These are phyloP conservation scores for Synaphobranchus kaupii DNA, from an alignment of 2,797 vertebrate species.

Conservation along the genomic window DNA sequence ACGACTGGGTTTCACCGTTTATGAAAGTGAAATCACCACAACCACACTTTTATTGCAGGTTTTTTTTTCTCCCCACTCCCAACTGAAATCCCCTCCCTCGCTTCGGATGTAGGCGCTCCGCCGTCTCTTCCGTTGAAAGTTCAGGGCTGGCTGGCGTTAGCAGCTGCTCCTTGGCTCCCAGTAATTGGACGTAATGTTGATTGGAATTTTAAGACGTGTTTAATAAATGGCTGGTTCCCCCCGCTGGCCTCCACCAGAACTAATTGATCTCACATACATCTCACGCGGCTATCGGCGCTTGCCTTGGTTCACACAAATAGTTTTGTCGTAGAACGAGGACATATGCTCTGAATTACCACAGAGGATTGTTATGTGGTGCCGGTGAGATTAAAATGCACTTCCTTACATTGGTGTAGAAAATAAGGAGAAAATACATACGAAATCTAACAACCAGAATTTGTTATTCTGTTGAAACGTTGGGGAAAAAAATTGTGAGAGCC, in stretches of 20 bases:
- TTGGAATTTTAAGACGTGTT: constrained; percentile 59
- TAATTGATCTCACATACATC: constrained; percentile 69
- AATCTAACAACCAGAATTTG: not conserved
- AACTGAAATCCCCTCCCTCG: not conserved
- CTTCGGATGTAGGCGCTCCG: constrained; percentile 4
- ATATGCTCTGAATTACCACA: constrained; percentile 80
- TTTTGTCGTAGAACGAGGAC: constrained; percentile 65
- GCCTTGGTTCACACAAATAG: constrained; percentile 78
- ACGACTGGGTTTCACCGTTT: not conserved
- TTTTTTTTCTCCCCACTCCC: not conserved
- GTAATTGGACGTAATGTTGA: constrained; percentile 55
- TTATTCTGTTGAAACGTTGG: not conserved
- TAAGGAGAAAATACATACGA: not conserved
- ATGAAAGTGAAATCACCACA: constrained; percentile 6
- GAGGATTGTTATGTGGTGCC: constrained; percentile 43
- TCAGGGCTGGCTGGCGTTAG: constrained; percentile 39
- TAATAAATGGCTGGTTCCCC: constrained; percentile 49
- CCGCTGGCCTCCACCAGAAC: constrained; percentile 36
- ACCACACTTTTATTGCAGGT: not conserved
- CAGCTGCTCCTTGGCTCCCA: constrained; percentile 49
- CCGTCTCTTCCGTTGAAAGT: constrained; percentile 5
- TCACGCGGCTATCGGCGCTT: constrained; percentile 61
- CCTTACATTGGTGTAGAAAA: not conserved
- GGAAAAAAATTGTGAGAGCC: not conserved
- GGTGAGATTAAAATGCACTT: constrained; percentile 16